Evolutionary conservation across 2,888 invertebrate genomes (phyloP).

Genomic region (Agapetus fuscipes): DNA sequence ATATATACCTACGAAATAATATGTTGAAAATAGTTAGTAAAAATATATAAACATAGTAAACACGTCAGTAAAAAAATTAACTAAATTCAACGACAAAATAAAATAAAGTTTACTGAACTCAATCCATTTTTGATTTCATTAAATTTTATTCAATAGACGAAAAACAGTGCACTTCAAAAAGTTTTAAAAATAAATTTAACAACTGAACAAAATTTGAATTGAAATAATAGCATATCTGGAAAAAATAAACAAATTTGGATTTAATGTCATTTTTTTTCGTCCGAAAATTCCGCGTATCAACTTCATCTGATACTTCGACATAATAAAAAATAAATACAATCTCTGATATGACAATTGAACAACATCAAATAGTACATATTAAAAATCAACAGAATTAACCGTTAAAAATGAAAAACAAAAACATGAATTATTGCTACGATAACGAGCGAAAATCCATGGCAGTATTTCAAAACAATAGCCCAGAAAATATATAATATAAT

Average conservation of each 20-base stretch:
- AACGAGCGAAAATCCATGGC: background rate
- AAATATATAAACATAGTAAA: background rate
- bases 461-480: conserved; percentile 9
- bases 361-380: background rate
- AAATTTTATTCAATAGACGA: too few species aligned
- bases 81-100: background rate
- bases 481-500: conserved; percentile 7
- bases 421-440: background rate
- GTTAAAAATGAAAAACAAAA: background rate
- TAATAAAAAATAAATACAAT: conserved; percentile 4
- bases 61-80: background rate
- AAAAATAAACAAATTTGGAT: background rate
- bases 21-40: background rate
- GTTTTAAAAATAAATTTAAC: background rate
- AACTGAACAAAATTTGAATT: background rate
- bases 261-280: background rate
- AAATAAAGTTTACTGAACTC: too few species aligned
- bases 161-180: too few species aligned
- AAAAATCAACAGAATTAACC: background rate
- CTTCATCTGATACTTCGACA: conserved; percentile 17
- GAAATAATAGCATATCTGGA: background rate
- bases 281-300: conserved; percentile 11
- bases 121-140: too few species aligned
- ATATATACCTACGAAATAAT: conserved; percentile 7
- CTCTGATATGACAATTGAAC: background rate